Percentiles rank a stretch among this genome's conserved stretches.
These are phyloP conservation scores for Neoarius graeffei DNA, from an alignment of 2,113 vertebrate genomes.

Conservation along the genomic window DNA sequence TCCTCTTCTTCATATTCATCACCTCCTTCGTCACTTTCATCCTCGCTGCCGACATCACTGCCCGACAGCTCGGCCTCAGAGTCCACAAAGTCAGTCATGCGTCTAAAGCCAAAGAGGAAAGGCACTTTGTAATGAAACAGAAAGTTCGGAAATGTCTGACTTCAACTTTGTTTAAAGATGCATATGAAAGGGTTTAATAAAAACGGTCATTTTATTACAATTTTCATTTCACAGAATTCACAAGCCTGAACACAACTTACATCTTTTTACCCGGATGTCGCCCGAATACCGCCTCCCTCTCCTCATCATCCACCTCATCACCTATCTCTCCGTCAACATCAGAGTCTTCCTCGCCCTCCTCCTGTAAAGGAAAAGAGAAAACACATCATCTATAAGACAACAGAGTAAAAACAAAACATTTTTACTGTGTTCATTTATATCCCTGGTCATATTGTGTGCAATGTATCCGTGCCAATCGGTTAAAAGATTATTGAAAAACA, in stretches of 20 bases:
- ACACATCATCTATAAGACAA: neutral
- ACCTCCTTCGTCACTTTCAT: slow-evolving; percentile 82
- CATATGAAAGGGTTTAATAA: neutral
- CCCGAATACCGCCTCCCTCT: slow-evolving; percentile 78
- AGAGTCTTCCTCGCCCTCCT: slow-evolving; percentile 58
- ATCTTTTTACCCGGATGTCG: slow-evolving; percentile 71
- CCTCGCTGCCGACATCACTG: slow-evolving; percentile 87
- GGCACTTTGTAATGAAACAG: neutral
- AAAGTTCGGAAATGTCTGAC: neutral
- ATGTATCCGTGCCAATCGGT: neutral
- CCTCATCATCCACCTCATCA: slow-evolving; percentile 73
- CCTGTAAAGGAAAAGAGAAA: slow-evolving; percentile 52
- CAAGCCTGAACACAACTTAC: slow-evolving; percentile 65
- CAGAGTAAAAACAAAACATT: neutral
- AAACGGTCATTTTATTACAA: neutral
- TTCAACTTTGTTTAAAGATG: neutral
- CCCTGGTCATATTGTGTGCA: neutral
- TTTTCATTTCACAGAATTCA: neutral
- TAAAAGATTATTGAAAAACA: neutral
- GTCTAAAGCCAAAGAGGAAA: slow-evolving; percentile 66
- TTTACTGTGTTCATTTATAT: neutral
- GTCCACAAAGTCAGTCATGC: slow-evolving; percentile 85
- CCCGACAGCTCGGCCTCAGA: slow-evolving; percentile 95
- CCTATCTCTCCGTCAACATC: slow-evolving; percentile 47
- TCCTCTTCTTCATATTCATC: slow-evolving; percentile 92